Evolutionary conservation across 2,113 vertebrate genomes (phyloP).

Genomic region (Hucho hucho): DNA sequence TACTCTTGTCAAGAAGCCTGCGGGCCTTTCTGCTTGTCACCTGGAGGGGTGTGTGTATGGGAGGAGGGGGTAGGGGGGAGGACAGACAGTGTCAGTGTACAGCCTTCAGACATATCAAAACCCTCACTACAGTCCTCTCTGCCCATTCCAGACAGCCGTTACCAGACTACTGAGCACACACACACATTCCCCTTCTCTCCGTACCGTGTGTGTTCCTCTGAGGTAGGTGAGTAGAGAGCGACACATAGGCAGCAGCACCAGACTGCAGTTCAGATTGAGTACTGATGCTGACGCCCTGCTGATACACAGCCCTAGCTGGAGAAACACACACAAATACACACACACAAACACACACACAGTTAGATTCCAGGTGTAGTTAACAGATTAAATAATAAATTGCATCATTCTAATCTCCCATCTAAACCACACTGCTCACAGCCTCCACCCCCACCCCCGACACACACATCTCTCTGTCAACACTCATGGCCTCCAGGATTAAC

Average conservation of each 20-base stretch:
- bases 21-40: constrained; percentile 85
- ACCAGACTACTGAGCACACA: no score
- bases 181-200: neutral
- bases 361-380: neutral
- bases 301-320: constrained; percentile 94
- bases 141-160: no score
- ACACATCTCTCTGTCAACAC: neutral
- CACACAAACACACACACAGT: constrained; percentile 19
- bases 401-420: no score
- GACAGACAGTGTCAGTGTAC: no score
- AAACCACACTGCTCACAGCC: no score
- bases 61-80: neutral
- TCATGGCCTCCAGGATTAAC: neutral
- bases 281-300: constrained; percentile 95
- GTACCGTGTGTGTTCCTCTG: constrained; percentile 84
- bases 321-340: constrained; percentile 52
- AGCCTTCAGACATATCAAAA: no score
- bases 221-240: constrained; percentile 85
- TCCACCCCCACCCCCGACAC: no score
- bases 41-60: constrained; percentile 58
- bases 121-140: neutral
- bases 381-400: no score
- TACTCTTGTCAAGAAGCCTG: constrained; percentile 88
- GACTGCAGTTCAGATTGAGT: constrained; percentile 95
- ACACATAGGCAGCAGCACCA: constrained; percentile 91